These are phyloP conservation scores for Habrosyne pyritoides DNA, from an alignment of 2,888 invertebrate species.

Conservation along the genomic window DNA sequence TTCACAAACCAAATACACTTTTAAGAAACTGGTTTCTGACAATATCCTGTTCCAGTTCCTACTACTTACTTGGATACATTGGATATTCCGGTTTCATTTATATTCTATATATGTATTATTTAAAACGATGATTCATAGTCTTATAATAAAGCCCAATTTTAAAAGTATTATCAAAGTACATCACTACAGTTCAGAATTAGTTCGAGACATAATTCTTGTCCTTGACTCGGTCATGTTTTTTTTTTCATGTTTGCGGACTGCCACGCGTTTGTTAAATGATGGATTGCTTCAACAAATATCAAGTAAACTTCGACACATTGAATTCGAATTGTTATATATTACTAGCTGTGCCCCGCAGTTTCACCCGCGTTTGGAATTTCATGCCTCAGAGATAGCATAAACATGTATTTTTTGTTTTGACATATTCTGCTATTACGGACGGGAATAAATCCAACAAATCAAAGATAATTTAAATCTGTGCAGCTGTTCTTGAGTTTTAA, in stretches of 20 bases:
- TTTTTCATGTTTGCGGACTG: constrained; percentile 34
- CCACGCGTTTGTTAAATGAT: constrained; percentile 19
- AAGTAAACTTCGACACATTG: not conserved
- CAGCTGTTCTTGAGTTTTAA: too few species aligned
- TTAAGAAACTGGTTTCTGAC: not conserved
- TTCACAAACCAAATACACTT: not conserved
- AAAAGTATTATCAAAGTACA: not conserved
- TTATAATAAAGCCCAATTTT: not conserved
- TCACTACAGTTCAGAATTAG: constrained; percentile 5
- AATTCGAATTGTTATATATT: too few species aligned
- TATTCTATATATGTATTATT: not conserved
- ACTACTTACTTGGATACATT: not conserved
- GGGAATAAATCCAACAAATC: too few species aligned
- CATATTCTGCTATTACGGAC: too few species aligned
- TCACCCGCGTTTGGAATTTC: too few species aligned
- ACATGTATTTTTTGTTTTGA: too few species aligned
- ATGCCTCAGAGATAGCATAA: too few species aligned
- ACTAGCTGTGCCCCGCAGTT: too few species aligned
- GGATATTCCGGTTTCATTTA: not conserved
- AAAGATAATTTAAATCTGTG: too few species aligned
- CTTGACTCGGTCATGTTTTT: constrained; percentile 46
- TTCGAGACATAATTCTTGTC: constrained; percentile 31
- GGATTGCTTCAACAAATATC: not conserved
- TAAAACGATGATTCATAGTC: not conserved
- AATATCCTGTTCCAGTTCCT: not conserved